A percentile compares a stretch with the other conserved stretches of the same genome.
phyloP scores from a whole-genome alignment of 2,797 vertebrate species.

The Xenentodon cancila region DNA sequence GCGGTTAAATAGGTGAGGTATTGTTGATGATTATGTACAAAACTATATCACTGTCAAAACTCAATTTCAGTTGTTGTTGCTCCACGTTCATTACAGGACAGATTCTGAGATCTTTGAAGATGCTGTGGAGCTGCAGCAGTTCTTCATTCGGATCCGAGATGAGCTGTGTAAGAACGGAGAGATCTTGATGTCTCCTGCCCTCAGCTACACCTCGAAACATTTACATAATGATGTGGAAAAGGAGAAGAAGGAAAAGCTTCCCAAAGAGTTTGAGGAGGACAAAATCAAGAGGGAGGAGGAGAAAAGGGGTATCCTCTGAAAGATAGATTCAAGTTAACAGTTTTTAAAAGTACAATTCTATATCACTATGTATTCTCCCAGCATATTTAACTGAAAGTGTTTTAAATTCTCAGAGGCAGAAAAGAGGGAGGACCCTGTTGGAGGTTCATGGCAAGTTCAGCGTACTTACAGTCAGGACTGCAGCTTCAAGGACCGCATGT shows the following conservation, averaged over 20 bases:
- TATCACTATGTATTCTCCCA: background rate
- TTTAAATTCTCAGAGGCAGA: conserved; percentile 88
- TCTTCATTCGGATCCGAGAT: conserved; percentile 97
- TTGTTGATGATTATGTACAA: conserved; percentile 7
- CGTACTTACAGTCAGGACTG: conserved; percentile 98
- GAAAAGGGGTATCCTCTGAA: conserved; percentile 85
- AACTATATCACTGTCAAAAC: conserved; percentile 5
- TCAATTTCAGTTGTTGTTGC: conserved; percentile 1
- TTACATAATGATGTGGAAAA: conserved; percentile 96
- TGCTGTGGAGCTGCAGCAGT: conserved; percentile 97
- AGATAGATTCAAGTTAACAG: background rate
- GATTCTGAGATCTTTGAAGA: conserved; percentile 99
- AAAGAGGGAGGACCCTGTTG: conserved; percentile 91
- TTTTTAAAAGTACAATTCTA: background rate
- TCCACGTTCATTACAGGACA: conserved; percentile 77
- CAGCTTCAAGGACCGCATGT: conserved; percentile 98
- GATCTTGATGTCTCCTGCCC: conserved; percentile 94
- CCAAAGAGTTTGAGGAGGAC: conserved; percentile 97
- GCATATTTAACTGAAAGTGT: conserved; percentile 21
- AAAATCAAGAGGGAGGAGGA: conserved; percentile 97
- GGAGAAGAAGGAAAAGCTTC: conserved; percentile 97
- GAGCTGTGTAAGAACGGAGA: conserved; percentile 99
- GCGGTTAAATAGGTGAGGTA: conserved; percentile 90
- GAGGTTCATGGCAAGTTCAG: conserved; percentile 88
- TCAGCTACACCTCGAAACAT: conserved; percentile 96